Evolutionary conservation across 2,888 invertebrate species (phyloP).

Genomic region (Heliconius hortense): DNA sequence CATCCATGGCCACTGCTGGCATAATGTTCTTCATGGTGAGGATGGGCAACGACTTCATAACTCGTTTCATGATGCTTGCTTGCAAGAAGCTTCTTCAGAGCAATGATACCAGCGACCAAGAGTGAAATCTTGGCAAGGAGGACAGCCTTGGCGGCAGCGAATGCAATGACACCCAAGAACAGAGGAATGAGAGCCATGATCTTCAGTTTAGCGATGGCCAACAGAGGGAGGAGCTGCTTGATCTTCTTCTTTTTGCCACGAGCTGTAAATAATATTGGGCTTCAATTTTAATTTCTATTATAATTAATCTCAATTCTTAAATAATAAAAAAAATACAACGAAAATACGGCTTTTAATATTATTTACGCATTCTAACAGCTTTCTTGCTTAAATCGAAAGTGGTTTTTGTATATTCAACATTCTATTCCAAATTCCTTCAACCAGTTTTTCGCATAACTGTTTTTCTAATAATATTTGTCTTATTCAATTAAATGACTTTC

Average conservation of each 20-base stretch:
- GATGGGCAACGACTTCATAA: constrained; percentile 89
- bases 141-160: constrained; percentile 93
- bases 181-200: constrained; percentile 89
- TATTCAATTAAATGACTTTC: not conserved
- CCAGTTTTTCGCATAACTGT: constrained; percentile 31
- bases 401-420: constrained; percentile 30
- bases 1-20: constrained; percentile 83
- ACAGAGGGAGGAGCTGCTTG: constrained; percentile 87
- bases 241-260: constrained; percentile 91
- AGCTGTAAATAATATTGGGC: constrained; percentile 70
- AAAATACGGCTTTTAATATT: not conserved
- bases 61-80: constrained; percentile 86
- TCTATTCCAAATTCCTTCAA: constrained; percentile 37
- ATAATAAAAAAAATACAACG: not conserved
- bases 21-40: constrained; percentile 81
- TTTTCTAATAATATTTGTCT: not conserved
- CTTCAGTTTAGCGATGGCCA: constrained; percentile 90
- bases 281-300: not conserved
- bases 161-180: constrained; percentile 87
- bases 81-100: constrained; percentile 86
- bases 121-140: constrained; percentile 91
- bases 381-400: constrained; percentile 39
- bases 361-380: constrained; percentile 7
- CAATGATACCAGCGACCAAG: constrained; percentile 88
- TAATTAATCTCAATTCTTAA: too few relatives aligned